A percentile compares a stretch with the other conserved stretches of the same genome.
These are phyloP conservation scores for Balaenoptera acutorostrata DNA, from an alignment of 2,113 vertebrate species.

Conservation along the genomic window DNA sequence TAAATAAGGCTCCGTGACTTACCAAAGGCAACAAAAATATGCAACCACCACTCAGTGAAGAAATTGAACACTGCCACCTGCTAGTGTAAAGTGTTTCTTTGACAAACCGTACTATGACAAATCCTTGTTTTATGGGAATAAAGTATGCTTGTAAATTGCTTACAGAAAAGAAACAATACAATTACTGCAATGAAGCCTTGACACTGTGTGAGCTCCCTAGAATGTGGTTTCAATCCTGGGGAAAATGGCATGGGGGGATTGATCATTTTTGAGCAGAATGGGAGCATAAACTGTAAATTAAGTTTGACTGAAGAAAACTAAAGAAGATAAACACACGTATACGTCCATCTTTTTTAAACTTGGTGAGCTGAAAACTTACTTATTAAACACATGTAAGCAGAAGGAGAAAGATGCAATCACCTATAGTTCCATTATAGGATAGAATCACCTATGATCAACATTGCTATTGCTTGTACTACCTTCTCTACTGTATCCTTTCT, in stretches of 20 bases:
- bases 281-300: background rate
- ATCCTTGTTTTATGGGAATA: background rate
- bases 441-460: background rate
- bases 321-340: background rate
- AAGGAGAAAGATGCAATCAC: background rate
- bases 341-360: too few species aligned
- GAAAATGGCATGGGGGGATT: background rate
- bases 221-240: background rate
- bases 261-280: background rate
- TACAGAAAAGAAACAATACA: background rate
- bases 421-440: background rate
- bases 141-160: background rate
- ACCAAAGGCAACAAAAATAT: background rate
- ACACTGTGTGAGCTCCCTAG: background rate
- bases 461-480: too few species aligned
- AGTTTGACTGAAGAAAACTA: background rate
- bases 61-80: background rate
- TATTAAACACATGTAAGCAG: background rate
- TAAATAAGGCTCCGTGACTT: background rate
- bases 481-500: background rate
- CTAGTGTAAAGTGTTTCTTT: background rate
- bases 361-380: too few species aligned
- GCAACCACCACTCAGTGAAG: background rate
- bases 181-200: background rate
- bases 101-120: background rate